Percentiles rank a stretch among this genome's conserved stretches.
Evolutionary conservation across 2,113 vertebrate genomes (phyloP).

Genomic region (Tringa solitaria): DNA sequence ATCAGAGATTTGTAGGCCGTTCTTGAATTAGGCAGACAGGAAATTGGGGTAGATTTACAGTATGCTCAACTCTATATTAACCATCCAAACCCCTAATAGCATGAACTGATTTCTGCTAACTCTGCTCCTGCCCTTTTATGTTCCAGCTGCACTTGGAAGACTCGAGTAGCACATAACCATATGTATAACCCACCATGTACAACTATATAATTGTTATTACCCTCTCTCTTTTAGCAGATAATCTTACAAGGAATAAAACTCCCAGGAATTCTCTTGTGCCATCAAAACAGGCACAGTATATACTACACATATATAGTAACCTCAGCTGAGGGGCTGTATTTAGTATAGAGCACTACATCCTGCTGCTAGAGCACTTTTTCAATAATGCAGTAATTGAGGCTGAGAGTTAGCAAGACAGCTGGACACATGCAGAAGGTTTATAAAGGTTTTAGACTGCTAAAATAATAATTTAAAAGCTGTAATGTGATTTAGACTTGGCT

Average conservation of each 20-base stretch:
- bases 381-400: not conserved
- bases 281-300: not conserved
- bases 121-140: not conserved
- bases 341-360: not conserved
- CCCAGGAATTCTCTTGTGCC: not conserved
- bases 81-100: not conserved
- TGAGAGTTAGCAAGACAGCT: not conserved
- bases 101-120: not conserved
- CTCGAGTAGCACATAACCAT: not conserved
- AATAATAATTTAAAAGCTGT: not conserved
- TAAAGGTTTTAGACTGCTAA: not conserved
- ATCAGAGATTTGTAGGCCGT: not conserved
- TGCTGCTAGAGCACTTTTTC: not conserved
- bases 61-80: not conserved
- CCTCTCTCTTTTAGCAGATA: not conserved
- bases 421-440: not conserved
- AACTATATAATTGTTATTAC: not conserved
- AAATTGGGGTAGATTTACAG: not conserved
- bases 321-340: not conserved
- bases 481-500: not conserved
- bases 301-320: not conserved
- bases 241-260: not conserved
- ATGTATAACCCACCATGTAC: not conserved
- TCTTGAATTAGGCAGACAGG: not conserved
- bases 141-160: not conserved